These are phyloP conservation scores for Lucinisca nassula DNA, from an alignment of 2,888 invertebrate genomes.

Conservation along the genomic window DNA sequence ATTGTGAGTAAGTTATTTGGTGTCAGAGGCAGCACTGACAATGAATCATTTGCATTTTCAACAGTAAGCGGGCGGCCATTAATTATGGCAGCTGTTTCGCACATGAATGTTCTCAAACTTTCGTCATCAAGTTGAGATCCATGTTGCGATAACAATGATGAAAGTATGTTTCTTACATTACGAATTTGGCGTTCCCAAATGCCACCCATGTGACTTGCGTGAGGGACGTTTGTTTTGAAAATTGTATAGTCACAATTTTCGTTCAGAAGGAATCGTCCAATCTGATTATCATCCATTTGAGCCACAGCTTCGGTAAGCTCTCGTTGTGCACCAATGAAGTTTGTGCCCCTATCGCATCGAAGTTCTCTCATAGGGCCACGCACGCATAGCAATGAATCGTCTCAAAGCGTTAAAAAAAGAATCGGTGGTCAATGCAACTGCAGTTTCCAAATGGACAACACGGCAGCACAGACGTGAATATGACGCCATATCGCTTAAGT, in stretches of 20 bases:
- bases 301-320: conserved; percentile 39
- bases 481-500: too few relatives aligned
- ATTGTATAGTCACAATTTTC: not conserved
- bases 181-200: conserved; percentile 76
- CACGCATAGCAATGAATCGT: conserved; percentile 44
- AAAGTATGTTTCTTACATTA: conserved; percentile 66
- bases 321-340: conserved; percentile 54
- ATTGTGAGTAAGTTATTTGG: conserved; percentile 26
- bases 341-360: conserved; percentile 63
- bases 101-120: conserved; percentile 60
- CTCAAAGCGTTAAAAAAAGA: conserved; percentile 53
- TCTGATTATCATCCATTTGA: not conserved
- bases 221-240: conserved; percentile 71
- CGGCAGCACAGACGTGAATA: too few relatives aligned
- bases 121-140: conserved; percentile 44
- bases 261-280: conserved; percentile 30
- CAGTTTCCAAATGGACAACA: too few relatives aligned
- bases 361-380: conserved; percentile 43
- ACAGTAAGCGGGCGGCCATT: conserved; percentile 53
- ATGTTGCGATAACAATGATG: conserved; percentile 33
- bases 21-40: conserved; percentile 2
- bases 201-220: conserved; percentile 74
- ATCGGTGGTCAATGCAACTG: conserved; percentile 35
- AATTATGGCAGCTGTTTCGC: conserved; percentile 34
- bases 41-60: conserved; percentile 31